Base-by-base conservation (phyloP, 1,140 invertebrate genomes). In the Mizuhopecten yessoensis region DNA sequence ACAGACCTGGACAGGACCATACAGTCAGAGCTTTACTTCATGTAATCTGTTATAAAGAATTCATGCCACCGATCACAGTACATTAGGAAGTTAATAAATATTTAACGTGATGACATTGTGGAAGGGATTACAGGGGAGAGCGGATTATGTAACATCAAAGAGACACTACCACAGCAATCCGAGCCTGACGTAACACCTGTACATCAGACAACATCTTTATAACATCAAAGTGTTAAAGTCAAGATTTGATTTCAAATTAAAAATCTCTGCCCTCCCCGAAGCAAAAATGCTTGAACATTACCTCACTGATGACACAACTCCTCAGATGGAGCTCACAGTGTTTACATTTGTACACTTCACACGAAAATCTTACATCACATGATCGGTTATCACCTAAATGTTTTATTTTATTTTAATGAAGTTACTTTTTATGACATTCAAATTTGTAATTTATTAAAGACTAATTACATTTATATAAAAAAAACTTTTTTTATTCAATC, bases 201-300 rank as follows among this genome's bases (percentile, higher is more conserved):
- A 75, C 57, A 75, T 29, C 0, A 29, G 17, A 75, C 23, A 75
- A 29, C 9, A n/a, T n/a, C n/a, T n/a, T n/a, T n/a, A n/a, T n/a
- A n/a, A n/a, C n/a, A n/a, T n/a, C n/a, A n/a, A n/a, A n/a, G n/a
- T n/a, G n/a, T n/a, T n/a, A 75, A n/a, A 75, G 57, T 3, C 15
- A 29, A 13, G 57, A 75, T 75, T 17, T 75, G n/a, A n/a, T 75
- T 75, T 75, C 57, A 45, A 45, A 45, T 75, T 75, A 75, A 75
- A 75, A 29, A 7, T 29, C n/a, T 29, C 23, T 57, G 23, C 57
- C 23, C 57, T 75, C 42, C 42, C 42, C 17, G 9, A 29, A 75
- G 20, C 23, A 75, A n/a, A 3, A 23, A 29, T 29, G 29, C 42
- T 13, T 7, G 17, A 45, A 39, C 5, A 45, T 45, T 15, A 45